A percentile compares a stretch with the other conserved stretches of the same genome.
These are phyloP conservation scores for Pterostichus niger DNA, from an alignment of 2,888 invertebrate genomes.

Conservation along the genomic window DNA sequence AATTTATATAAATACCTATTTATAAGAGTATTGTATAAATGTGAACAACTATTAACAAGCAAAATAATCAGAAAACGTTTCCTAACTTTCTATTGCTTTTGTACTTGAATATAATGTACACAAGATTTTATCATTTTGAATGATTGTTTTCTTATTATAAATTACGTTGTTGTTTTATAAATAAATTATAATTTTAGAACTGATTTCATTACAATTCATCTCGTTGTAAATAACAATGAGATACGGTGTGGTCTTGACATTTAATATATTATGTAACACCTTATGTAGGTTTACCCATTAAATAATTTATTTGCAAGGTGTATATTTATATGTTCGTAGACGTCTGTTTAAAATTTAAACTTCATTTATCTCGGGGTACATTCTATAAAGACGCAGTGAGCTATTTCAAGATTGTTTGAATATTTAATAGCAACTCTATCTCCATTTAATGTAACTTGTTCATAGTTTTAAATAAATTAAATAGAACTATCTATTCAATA, in stretches of 20 bases:
- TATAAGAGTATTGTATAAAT: background rate
- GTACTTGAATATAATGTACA: conserved; percentile 10
- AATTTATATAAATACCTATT: background rate
- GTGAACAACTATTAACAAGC: background rate
- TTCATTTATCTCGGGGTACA: no score
- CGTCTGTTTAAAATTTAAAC: background rate
- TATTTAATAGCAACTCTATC: no score
- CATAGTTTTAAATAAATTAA: no score
- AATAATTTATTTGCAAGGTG: no score
- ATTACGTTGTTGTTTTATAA: background rate
- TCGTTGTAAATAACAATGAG: conserved; percentile 10
- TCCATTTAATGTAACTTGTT: no score
- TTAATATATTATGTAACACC: background rate
- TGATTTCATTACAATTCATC: background rate
- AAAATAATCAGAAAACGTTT: conserved; percentile 1
- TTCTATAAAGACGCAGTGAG: no score
- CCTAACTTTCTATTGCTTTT: background rate
- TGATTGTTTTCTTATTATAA: conserved; percentile 25
- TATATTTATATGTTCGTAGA: background rate
- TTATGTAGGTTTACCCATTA: background rate
- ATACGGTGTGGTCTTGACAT: background rate
- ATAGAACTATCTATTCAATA: no score
- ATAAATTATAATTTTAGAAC: background rate
- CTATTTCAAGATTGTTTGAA: no score
- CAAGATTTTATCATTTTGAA: conserved; percentile 13